Percentiles rank a stretch among this genome's conserved stretches.
These are phyloP conservation scores for Sylvia borin DNA, from an alignment of 2,797 vertebrate species.

Conservation along the genomic window DNA sequence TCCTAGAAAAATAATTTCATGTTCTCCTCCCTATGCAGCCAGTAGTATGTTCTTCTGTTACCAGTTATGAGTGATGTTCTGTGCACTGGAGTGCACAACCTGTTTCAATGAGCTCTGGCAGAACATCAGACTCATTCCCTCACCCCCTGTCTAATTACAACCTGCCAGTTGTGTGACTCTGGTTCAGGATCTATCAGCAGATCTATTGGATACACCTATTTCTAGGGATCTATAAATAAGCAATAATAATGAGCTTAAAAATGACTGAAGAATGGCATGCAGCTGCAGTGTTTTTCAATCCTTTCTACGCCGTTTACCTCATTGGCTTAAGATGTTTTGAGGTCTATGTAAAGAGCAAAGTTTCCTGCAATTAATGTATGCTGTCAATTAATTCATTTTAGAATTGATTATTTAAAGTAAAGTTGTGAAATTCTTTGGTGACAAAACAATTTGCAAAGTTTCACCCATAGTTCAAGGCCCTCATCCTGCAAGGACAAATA, in stretches of 20 bases:
- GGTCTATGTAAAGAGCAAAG: background rate
- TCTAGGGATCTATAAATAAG: slow-evolving; percentile 33
- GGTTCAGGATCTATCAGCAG: slow-evolving; percentile 26
- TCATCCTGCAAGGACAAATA: background rate
- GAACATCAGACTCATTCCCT: slow-evolving; percentile 25
- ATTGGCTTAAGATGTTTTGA: background rate
- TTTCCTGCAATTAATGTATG: slow-evolving; percentile 13
- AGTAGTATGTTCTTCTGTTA: background rate
- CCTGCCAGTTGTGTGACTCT: slow-evolving; percentile 20
- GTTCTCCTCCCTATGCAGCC: background rate
- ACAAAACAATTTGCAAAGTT: background rate
- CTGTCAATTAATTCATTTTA: slow-evolving; percentile 42
- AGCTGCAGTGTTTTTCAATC: background rate
- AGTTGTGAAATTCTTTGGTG: background rate
- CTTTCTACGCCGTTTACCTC: background rate
- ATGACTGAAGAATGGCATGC: background rate
- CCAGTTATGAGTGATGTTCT: background rate
- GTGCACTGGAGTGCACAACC: slow-evolving; percentile 22
- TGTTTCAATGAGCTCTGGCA: slow-evolving; percentile 55
- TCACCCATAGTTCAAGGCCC: background rate
- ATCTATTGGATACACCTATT: slow-evolving; percentile 16
- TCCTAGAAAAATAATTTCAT: background rate
- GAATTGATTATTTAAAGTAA: background rate
- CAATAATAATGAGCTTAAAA: slow-evolving; percentile 29
- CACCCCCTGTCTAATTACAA: slow-evolving; percentile 5